Evolutionary conservation across 2,113 vertebrate genomes (phyloP), one percentile per base, ranked within the genome.

Genomic region (Prunella fulvescens): DNA sequence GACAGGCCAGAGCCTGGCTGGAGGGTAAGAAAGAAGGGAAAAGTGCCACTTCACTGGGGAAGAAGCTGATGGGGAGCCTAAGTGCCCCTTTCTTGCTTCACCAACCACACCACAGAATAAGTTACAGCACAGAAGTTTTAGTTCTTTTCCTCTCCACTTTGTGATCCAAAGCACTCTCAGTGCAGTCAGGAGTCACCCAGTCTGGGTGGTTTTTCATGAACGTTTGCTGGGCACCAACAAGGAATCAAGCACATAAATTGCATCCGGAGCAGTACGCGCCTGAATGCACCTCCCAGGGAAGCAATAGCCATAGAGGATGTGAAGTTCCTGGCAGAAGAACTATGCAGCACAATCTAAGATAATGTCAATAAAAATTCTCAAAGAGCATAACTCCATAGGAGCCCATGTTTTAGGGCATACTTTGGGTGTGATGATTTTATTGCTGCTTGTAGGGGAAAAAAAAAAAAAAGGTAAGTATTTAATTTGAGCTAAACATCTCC

Each of bases 191-290:
- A 45, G 56, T 53, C 25, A 50, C 14, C 1, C 3, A 22, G 44
- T 10, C 35, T 53, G 42, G 5, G 8, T 6, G 1, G 5, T 19
- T 58, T 8, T 58, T 87, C 18, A 11, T 0, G 3, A 7, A 33
- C 2, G 4, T 84, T 69, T 64, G 3, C 22, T 42, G 53, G 37
- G 6, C 44, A 84, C 31, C 44, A 57, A 16, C 35, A 54, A 67
- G 29, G 10, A 81, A 5, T 11, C 12, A 45, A 62, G 31, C 3
- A 47, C 19, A 19, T 28, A 44, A 62, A 33, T 16, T 18, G 6
- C 2, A 2, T 58, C 23, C 33, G 83, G 66, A 60, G n/a, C 48
- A n/a, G 24, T n/a, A 24, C 4, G 1, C 8, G 42, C 4, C 16
- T 3, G 2, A 69, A 48, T 14, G 2, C 23, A 37, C 14, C 6